These are phyloP conservation scores for Tetragonula clypearis DNA, from an alignment of 1,140 invertebrate genomes.

Conservation along the genomic window DNA sequence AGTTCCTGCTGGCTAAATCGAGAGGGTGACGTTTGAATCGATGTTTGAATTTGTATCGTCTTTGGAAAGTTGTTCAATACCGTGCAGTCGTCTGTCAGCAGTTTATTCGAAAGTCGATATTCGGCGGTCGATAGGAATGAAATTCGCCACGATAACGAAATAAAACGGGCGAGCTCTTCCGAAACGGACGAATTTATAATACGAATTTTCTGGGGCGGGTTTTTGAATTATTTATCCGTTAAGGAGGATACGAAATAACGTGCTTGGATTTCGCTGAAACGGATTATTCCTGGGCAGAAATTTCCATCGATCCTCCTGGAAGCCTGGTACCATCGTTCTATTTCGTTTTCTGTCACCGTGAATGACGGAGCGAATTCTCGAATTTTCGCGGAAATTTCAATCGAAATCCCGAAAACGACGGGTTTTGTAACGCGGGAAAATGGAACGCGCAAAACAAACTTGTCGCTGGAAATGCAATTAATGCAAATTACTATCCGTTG, in stretches of 20 bases:
- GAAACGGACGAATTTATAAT: background rate
- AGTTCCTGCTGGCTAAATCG: constrained; percentile 6
- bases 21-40: constrained; percentile 20
- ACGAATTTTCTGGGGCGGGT: background rate
- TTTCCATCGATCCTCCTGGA: no score
- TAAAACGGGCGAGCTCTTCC: background rate
- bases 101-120: background rate
- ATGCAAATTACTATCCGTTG: constrained; percentile 29
- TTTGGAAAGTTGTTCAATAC: constrained; percentile 24
- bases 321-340: no score
- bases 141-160: background rate
- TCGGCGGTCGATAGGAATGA: background rate
- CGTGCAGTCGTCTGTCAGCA: background rate
- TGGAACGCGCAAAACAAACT: constrained; percentile 32
- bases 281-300: background rate
- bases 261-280: no score
- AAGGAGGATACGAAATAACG: background rate
- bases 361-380: background rate
- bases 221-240: background rate
- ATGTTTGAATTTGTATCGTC: constrained; percentile 7
- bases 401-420: background rate
- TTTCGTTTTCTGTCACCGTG: background rate
- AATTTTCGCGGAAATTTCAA: background rate
- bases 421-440: background rate
- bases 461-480: constrained; percentile 15